phyloP scores from a whole-genome alignment of 2,113 vertebrate genomes.

The Synchiropus splendidus region DNA sequence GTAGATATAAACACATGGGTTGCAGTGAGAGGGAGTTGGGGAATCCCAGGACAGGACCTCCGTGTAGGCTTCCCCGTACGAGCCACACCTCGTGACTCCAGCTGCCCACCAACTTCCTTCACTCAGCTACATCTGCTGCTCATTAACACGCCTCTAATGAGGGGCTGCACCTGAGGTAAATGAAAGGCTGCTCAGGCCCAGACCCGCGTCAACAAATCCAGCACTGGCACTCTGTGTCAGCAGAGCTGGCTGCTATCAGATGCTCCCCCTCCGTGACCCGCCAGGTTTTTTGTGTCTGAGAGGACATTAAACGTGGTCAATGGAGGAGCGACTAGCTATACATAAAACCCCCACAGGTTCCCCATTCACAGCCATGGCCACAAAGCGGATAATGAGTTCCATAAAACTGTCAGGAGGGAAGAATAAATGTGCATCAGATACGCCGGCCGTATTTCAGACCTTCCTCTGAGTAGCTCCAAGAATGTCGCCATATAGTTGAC shows the following conservation, averaged over 20 bases:
- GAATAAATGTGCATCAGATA: constrained; percentile 92
- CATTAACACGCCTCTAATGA: constrained; percentile 66
- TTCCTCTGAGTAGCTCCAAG: constrained; percentile 93
- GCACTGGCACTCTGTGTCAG: constrained; percentile 23
- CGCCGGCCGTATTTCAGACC: constrained; percentile 90
- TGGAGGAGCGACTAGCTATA: constrained; percentile 78
- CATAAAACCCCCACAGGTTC: constrained; percentile 77
- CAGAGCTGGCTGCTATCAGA: constrained; percentile 10
- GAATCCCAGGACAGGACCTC: constrained; percentile 51
- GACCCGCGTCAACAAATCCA: constrained; percentile 25
- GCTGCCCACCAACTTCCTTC: constrained; percentile 3
- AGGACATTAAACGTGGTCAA: constrained; percentile 68
- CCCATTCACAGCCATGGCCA: constrained; percentile 85
- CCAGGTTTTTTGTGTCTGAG: constrained; percentile 37
- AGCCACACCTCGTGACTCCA: constrained; percentile 41
- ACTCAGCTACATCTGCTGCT: constrained; percentile 62
- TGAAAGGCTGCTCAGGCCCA: constrained; percentile 41
- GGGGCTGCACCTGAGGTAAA: constrained; percentile 64
- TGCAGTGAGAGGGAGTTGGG: constrained; percentile 33
- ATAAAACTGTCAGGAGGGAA: constrained; percentile 93
- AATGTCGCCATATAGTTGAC: constrained; percentile 98
- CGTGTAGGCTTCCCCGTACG: constrained; percentile 34
- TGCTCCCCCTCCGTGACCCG: constrained; percentile 7
- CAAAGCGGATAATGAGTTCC: constrained; percentile 98
- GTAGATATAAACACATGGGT: constrained; percentile 51